phyloP scores from a whole-genome alignment of 2,888 invertebrate genomes.

The Archips crataeganus region DNA sequence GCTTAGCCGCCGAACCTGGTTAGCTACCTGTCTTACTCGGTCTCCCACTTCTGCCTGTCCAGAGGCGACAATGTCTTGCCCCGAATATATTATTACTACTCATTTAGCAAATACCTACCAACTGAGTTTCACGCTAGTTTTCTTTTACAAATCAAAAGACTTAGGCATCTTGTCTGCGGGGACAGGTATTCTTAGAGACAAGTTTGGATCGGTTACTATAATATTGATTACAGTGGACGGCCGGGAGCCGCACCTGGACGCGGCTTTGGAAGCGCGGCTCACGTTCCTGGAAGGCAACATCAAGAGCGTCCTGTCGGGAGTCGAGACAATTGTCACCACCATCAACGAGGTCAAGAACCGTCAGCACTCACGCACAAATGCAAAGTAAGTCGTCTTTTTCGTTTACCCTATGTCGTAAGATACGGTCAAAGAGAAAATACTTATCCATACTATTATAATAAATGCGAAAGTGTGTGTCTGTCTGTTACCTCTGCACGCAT shows the following conservation, averaged over 20 bases:
- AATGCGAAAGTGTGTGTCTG: no score
- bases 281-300: slow-evolving; percentile 61
- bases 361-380: slow-evolving; percentile 55
- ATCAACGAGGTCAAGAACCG: slow-evolving; percentile 75
- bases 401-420: neutral
- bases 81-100: neutral
- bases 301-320: slow-evolving; percentile 63
- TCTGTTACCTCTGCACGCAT: no score
- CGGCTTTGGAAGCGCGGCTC: slow-evolving; percentile 60
- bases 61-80: neutral
- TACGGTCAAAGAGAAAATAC: no score
- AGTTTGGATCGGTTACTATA: neutral
- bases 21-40: neutral
- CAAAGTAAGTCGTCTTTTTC: slow-evolving; percentile 59
- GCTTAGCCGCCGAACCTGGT: slow-evolving; percentile 26
- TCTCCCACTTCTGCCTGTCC: neutral
- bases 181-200: neutral
- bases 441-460: no score
- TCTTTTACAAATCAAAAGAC: neutral
- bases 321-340: slow-evolving; percentile 70
- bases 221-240: slow-evolving; percentile 53
- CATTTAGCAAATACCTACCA: neutral
- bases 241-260: slow-evolving; percentile 53
- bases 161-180: no score
- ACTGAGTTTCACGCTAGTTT: neutral